phyloP scores from a whole-genome alignment of 53 echinoderm and acorn worm species.

The Mesocentrotus franciscanus region DNA sequence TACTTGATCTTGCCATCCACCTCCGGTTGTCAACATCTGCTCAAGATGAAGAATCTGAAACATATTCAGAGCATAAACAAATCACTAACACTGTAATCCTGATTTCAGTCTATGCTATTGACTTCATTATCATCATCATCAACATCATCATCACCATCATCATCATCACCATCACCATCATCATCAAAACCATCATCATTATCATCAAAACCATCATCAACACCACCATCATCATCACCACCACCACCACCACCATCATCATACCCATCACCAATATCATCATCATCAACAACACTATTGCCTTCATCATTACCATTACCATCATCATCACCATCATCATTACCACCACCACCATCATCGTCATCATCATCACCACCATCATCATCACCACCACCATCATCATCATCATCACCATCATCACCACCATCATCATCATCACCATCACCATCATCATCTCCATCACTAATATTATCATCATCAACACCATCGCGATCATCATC shows the following conservation, averaged over 20 bases:
- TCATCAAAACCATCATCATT: not conserved
- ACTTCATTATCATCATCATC: conserved; percentile 26
- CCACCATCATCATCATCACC: not conserved
- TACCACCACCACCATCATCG: not conserved
- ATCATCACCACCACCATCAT: not conserved
- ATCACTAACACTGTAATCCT: conserved; percentile 9
- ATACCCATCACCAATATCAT: not conserved
- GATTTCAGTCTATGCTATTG: not conserved
- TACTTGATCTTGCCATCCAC: conserved; percentile 99
- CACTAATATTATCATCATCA: not conserved
- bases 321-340: not conserved
- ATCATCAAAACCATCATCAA: not conserved
- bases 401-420: not conserved
- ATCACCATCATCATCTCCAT: not conserved
- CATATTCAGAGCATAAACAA: not conserved
- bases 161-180: not conserved
- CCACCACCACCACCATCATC: not conserved
- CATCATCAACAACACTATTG: not conserved
- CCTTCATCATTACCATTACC: not conserved
- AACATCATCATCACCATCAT: not conserved
- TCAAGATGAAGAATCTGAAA: conserved; percentile 88
- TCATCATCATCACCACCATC: not conserved
- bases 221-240: not conserved
- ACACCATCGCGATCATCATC: not conserved
- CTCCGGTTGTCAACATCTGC: conserved; percentile 98